phyloP scores from a whole-genome alignment of 2,113 vertebrate genomes.

The Chauna torquata region DNA sequence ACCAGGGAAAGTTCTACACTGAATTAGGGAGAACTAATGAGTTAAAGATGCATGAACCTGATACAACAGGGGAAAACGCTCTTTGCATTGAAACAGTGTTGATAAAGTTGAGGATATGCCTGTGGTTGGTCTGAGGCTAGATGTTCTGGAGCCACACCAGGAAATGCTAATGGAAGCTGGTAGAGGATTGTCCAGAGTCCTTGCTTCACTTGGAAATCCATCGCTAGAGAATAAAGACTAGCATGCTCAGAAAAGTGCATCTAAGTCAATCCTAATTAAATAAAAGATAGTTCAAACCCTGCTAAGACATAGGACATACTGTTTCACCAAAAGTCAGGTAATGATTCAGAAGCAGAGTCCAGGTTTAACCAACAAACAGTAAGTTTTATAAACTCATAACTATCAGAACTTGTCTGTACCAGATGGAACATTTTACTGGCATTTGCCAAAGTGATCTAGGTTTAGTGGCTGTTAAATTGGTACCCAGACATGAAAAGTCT shows the following conservation, averaged over 20 bases:
- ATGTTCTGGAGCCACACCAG: neutral
- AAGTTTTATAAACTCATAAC: neutral
- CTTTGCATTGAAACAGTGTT: neutral
- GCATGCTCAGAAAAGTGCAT: neutral
- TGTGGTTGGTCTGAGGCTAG: neutral
- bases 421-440: neutral
- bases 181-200: neutral
- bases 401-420: neutral
- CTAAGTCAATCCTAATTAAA: neutral
- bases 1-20: neutral
- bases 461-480: neutral
- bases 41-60: neutral
- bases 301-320: neutral
- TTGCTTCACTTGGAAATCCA: neutral
- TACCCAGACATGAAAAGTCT: neutral
- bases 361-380: neutral
- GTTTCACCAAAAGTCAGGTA: neutral
- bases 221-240: neutral
- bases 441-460: neutral
- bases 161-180: neutral
- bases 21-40: neutral
- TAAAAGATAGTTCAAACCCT: neutral
- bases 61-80: neutral
- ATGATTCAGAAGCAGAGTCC: neutral
- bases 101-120: neutral